Percentiles rank a stretch among this genome's conserved stretches.
phyloP scores from a whole-genome alignment of 2,797 vertebrate species.

The Anas capensis region DNA sequence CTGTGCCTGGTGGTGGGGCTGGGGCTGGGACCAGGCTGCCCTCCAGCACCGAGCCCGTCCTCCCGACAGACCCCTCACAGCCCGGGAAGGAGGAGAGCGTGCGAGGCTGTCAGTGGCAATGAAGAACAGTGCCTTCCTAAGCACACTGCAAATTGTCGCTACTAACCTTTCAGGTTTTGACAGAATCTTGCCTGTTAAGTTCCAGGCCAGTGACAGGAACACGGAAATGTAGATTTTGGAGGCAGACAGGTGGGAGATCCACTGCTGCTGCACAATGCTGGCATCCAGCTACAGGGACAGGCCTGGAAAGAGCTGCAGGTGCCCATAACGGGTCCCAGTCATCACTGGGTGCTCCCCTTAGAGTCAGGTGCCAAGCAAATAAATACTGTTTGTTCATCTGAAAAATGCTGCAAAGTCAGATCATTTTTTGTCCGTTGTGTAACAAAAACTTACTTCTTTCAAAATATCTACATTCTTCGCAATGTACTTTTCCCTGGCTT shows the following conservation, averaged over 20 bases:
- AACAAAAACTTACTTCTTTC: not conserved
- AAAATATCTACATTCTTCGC: not conserved
- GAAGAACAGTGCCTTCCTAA: not conserved
- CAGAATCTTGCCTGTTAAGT: not conserved
- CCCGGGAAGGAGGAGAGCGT: not conserved
- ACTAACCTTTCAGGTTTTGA: not conserved
- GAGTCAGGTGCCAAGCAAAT: not conserved
- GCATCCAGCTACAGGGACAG: rapidly evolving
- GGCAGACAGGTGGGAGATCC: not conserved
- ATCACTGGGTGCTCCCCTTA: not conserved
- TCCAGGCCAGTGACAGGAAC: not conserved
- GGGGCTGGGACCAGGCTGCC: not conserved
- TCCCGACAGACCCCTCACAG: not conserved
- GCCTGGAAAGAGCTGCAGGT: no score
- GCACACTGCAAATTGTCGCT: not conserved
- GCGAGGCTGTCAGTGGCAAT: not conserved
- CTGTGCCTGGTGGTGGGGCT: no score
- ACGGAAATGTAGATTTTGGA: not conserved
- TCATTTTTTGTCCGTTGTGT: not conserved
- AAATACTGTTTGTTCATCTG: not conserved
- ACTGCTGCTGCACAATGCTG: not conserved
- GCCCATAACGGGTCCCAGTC: rapidly evolving
- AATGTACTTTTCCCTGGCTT: not conserved
- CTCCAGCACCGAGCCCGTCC: not conserved
- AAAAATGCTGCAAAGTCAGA: not conserved